phyloP scores from a whole-genome alignment of 2,797 vertebrate genomes.

The Sarcoramphus papa region DNA sequence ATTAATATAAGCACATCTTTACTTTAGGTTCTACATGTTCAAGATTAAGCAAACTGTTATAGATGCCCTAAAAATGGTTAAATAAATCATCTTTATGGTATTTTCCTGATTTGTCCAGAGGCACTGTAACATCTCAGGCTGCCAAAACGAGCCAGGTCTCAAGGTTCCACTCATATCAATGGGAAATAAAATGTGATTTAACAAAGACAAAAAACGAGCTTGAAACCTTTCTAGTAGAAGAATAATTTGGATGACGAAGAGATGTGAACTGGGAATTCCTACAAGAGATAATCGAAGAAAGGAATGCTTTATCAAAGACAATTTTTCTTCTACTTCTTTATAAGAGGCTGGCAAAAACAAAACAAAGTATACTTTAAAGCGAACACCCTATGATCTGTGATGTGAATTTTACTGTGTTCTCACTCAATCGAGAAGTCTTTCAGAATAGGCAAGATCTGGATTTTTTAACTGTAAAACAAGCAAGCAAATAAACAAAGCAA shows the following conservation, averaged over 20 bases:
- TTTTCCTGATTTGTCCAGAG: neutral
- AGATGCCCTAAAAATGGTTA: neutral
- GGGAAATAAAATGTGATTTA: neutral
- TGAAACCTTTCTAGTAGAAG: constrained; percentile 1
- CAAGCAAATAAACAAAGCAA: neutral
- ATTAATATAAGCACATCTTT: neutral
- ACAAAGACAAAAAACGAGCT: neutral
- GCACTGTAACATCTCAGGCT: neutral
- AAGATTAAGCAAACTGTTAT: neutral
- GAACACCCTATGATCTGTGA: neutral
- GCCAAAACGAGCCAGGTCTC: neutral
- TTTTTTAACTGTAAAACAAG: neutral
- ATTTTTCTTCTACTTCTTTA: neutral
- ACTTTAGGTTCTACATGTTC: neutral
- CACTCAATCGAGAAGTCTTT: neutral
- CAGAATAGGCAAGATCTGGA: neutral
- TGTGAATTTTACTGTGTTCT: neutral
- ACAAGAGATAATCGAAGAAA: constrained; percentile 11
- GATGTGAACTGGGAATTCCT: constrained; percentile 10
- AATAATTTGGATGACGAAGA: constrained; percentile 5
- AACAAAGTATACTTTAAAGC: neutral
- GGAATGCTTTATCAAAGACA: neutral
- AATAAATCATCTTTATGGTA: neutral
- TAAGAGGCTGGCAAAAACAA: neutral
- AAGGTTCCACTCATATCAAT: neutral